Percentiles rank a stretch among this genome's conserved stretches.
Conservation (phyloP, 1,140 invertebrate species). For the Papilio aristodemus region DNA sequence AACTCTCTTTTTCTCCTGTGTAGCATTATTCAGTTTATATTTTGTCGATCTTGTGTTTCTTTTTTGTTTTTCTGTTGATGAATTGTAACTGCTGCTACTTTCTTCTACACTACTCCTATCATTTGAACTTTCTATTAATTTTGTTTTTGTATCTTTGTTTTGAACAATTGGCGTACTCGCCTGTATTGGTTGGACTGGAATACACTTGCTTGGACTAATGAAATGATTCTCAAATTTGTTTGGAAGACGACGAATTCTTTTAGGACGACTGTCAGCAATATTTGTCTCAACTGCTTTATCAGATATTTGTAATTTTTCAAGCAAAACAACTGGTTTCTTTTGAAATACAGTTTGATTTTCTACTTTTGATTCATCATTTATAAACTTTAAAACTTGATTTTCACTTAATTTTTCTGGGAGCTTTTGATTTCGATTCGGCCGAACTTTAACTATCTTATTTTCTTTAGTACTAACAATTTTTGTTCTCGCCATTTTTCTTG, state of each 20-base stretch:
- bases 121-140: conserved; percentile 31
- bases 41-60: conserved; percentile 32
- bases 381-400: conserved; percentile 24
- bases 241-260: conserved; percentile 60
- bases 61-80: conserved; percentile 11
- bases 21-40: not conserved
- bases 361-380: not conserved
- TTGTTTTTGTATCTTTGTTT: conserved; percentile 38
- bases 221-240: conserved; percentile 61
- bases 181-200: conserved; percentile 55
- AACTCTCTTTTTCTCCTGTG: not conserved
- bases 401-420: not conserved
- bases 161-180: conserved; percentile 62
- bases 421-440: not conserved
- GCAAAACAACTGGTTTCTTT: not conserved
- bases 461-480: conserved; percentile 11
- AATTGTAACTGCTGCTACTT: not conserved
- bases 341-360: not conserved
- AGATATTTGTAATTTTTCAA: conserved; percentile 48
- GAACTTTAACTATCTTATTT: conserved; percentile 29
- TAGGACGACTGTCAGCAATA: conserved; percentile 53
- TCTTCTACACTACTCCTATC: conserved; percentile 17
- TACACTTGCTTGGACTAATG: conserved; percentile 61
- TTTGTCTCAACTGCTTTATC: conserved; percentile 41
- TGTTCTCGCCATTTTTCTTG: conserved; percentile 32